Evolutionary conservation across 2,888 invertebrate genomes (phyloP).

Genomic region (Sturmia bella): DNA sequence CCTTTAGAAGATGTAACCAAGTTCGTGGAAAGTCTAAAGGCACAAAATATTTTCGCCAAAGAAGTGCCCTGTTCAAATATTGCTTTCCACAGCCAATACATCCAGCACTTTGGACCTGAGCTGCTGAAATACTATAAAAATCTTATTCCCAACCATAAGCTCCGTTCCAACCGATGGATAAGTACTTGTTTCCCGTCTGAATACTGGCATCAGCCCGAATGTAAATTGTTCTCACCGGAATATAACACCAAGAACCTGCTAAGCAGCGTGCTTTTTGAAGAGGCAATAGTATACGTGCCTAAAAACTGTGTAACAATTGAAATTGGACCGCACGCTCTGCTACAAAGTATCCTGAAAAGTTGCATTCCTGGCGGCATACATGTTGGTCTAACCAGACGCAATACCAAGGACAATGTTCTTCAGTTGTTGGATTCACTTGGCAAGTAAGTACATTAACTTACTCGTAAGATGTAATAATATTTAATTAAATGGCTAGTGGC

Average conservation of each 20-base stretch:
- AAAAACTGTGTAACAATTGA: conserved; percentile 86
- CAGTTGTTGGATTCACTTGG: conserved; percentile 77
- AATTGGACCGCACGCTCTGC: conserved; percentile 87
- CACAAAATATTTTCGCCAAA: conserved; percentile 89
- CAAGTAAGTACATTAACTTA: conserved; percentile 27
- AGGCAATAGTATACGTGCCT: conserved; percentile 85
- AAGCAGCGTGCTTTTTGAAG: conserved; percentile 84
- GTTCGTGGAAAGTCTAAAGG: conserved; percentile 86
- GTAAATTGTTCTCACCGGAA: conserved; percentile 88
- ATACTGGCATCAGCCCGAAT: conserved; percentile 87
- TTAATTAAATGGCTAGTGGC: too few species aligned
- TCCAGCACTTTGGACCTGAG: conserved; percentile 86
- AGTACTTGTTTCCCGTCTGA: conserved; percentile 90
- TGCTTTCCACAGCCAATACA: conserved; percentile 94
- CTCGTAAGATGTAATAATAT: too few species aligned
- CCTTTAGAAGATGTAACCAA: conserved; percentile 86
- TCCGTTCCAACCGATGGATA: conserved; percentile 90
- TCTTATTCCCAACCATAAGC: conserved; percentile 86
- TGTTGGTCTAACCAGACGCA: conserved; percentile 85
- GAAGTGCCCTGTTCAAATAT: conserved; percentile 93
- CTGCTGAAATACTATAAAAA: conserved; percentile 85
- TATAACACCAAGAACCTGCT: conserved; percentile 94
- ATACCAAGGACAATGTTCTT: conserved; percentile 82
- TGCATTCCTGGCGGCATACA: conserved; percentile 84
- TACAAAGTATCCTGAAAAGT: conserved; percentile 86